Evolutionary conservation across 2,113 vertebrate genomes (phyloP), one percentile per base, ranked within the genome.

Genomic region (Phalacrocorax carbo): DNA sequence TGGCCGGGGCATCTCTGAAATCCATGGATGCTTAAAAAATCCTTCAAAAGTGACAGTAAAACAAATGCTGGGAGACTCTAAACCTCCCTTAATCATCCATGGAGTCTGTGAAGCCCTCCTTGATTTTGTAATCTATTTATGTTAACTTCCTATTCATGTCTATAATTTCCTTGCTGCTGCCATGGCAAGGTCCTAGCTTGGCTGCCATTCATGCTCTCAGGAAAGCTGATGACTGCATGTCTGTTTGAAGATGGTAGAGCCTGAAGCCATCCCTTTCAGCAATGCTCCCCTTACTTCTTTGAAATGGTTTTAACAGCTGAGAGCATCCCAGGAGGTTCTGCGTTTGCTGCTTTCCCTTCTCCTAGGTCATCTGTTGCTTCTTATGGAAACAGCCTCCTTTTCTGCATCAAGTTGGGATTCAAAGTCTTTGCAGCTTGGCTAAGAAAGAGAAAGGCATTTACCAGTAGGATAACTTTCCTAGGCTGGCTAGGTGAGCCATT

Each of bases 11-110:
- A 71, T 60, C 42, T 73, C 55, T 86, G n/a, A 38, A 88, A 88
- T 93, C 51, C 73, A 80, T 42, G 38, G 82, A 88, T 81, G 40
- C 51, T 93, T 93, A 94, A 82, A 82, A 96, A 92, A 82, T 61
- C 71, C 46, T 92, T 97, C 83, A 91, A 86, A 76, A 93, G 52
- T 60, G 52, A 55, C 69, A 58, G 46, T 69, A 86, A 94, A 87
- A 76, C 52, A 89, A 96, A 75, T 73, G 25, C 30, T 93, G 15
- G 2, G 40, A 64, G n/a, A 62, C 17, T 86, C 30, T 81, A 84
- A 88, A 60, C 12, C 14, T 57, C 46, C 18, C 40, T 40, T 64
- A 73, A 34, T 61, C 49, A 79, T 34, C 26, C 29, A 58, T 44
- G 34, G 40, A 78, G 22, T 82, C 55, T 78, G 32, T 68, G 38